Evolutionary conservation across 2,113 vertebrate species (phyloP).

Genomic region (Plectropomus leopardus): DNA sequence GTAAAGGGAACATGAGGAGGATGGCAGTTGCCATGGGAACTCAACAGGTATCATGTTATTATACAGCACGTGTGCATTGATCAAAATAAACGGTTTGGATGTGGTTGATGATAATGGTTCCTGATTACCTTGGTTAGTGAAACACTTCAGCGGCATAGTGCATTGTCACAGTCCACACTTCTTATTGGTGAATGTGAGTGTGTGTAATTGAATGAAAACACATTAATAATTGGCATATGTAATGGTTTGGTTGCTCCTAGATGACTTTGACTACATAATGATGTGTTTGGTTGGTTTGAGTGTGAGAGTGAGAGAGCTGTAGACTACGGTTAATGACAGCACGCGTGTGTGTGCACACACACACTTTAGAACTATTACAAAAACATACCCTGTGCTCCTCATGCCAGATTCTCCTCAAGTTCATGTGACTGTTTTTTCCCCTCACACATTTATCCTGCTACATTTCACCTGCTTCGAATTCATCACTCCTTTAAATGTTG

Average conservation of each 20-base stretch:
- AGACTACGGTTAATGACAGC: slow-evolving; percentile 10
- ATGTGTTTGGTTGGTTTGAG: slow-evolving; percentile 51
- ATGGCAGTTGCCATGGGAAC: background rate
- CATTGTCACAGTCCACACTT: background rate
- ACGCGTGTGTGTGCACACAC: background rate
- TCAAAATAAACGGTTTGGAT: background rate
- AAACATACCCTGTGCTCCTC: background rate
- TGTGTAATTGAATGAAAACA: slow-evolving; percentile 36
- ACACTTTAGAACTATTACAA: background rate
- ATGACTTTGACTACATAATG: slow-evolving; percentile 46
- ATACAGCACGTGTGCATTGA: background rate
- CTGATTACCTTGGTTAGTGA: background rate
- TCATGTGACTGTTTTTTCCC: background rate
- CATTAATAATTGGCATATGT: slow-evolving; percentile 35
- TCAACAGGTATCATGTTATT: background rate
- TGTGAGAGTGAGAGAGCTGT: slow-evolving; percentile 15
- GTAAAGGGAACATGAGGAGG: background rate
- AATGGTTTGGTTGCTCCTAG: slow-evolving; percentile 29
- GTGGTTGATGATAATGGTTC: slow-evolving; percentile 4
- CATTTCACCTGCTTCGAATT: background rate
- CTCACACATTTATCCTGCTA: background rate
- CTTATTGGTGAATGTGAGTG: background rate
- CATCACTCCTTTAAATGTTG: too few relatives aligned
- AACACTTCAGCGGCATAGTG: background rate
- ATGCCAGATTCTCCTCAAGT: background rate